Evolutionary conservation across 2,797 vertebrate species (phyloP).

Genomic region (Kryptopterus vitreolus): DNA sequence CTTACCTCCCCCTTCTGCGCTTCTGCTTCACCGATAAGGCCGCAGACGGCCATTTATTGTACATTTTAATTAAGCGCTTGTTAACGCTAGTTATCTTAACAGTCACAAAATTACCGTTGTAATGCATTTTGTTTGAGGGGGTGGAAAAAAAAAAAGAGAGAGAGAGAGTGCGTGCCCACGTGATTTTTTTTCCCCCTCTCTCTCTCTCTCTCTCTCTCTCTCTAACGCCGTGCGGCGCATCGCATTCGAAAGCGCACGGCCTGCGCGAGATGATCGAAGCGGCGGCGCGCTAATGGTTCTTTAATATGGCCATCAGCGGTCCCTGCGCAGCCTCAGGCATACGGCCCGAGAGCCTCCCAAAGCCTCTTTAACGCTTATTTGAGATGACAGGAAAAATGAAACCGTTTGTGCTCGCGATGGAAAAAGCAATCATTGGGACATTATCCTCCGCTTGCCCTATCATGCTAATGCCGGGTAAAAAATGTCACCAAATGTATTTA

Average conservation of each 20-base stretch:
- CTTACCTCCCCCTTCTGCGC: slow-evolving; percentile 83
- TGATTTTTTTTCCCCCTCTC: slow-evolving; percentile 81
- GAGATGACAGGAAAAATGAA: slow-evolving; percentile 99
- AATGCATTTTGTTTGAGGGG: slow-evolving; percentile 98
- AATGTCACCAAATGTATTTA: slow-evolving; percentile 99
- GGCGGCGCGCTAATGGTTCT: slow-evolving; percentile 98
- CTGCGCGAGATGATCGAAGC: slow-evolving; percentile 95
- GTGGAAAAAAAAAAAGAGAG: slow-evolving; percentile 85
- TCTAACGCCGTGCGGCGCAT: slow-evolving; percentile 96
- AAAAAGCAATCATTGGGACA: slow-evolving; percentile 99
- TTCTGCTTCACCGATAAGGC: slow-evolving; percentile 95
- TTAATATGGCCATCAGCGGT: slow-evolving; percentile 99
- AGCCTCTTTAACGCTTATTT: slow-evolving; percentile 99
- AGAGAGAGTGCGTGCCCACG: slow-evolving; percentile 43
- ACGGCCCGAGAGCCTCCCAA: slow-evolving; percentile 91
- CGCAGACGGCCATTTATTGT: slow-evolving; percentile 98
- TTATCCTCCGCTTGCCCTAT: slow-evolving; percentile 99
- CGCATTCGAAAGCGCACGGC: slow-evolving; percentile 91
- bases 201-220: slow-evolving; percentile 83
- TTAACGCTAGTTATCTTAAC: slow-evolving; percentile 99
- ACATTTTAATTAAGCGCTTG: slow-evolving; percentile 99
- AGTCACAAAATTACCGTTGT: slow-evolving; percentile 99
- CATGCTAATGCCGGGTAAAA: slow-evolving; percentile 99
- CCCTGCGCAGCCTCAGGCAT: slow-evolving; percentile 92
- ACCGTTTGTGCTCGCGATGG: slow-evolving; percentile 99